A percentile compares a stretch with the other conserved stretches of the same genome.
phyloP scores from a whole-genome alignment of 2,113 vertebrate species.

The Nothocercus nigrocapillus region DNA sequence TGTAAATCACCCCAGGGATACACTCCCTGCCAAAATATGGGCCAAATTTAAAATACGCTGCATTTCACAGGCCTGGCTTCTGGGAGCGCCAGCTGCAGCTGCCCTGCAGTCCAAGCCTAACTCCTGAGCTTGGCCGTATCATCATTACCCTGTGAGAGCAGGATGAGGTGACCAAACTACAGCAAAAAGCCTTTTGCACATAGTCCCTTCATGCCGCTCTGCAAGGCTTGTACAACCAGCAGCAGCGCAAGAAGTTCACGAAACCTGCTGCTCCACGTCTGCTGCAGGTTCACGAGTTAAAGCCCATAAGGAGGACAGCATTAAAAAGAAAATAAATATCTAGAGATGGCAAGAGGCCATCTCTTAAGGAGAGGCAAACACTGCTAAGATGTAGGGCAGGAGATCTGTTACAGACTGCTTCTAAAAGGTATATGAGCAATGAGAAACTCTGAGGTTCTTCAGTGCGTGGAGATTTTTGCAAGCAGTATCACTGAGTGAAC shows the following conservation, averaged over 20 bases:
- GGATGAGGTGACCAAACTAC: conserved; percentile 39
- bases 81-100: neutral
- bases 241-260: neutral
- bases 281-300: conserved; percentile 2
- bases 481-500: neutral
- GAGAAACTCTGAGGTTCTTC: neutral
- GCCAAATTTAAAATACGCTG: neutral
- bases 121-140: neutral
- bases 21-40: neutral
- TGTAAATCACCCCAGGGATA: neutral
- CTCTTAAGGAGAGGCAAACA: neutral
- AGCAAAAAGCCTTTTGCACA: neutral
- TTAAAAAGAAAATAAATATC: neutral
- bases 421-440: neutral
- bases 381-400: neutral
- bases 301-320: neutral
- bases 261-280: neutral
- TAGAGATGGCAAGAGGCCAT: neutral
- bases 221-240: neutral
- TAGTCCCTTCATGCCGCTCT: conserved; percentile 55
- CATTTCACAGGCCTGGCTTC: neutral
- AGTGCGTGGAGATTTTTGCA: neutral
- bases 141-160: conserved; percentile 61
- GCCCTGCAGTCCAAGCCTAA: conserved; percentile 38
- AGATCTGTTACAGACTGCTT: neutral